Evolutionary conservation across 2,113 vertebrate species (phyloP), one percentile per base, ranked within the genome.

Genomic region (Falco punctatus): DNA sequence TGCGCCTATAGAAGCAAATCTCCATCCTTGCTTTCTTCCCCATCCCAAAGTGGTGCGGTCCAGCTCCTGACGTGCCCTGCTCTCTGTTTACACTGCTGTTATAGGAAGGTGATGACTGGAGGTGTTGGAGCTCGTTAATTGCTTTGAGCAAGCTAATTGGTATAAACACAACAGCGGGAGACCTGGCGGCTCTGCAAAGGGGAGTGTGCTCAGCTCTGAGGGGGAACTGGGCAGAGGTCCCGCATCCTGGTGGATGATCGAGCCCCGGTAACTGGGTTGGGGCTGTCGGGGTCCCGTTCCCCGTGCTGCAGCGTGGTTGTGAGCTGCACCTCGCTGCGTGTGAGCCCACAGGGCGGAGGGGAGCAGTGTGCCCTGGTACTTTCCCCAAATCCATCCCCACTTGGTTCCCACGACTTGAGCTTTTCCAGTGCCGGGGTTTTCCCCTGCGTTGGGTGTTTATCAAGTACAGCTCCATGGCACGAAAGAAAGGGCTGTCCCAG

Each of bases 241-340:
- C 0, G 0, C 0, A 0, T 16, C 42, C 27, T 5, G 2, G 35
- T 0, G 55, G 40, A 0, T 4, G 21, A 14, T 57, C 2, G 14
- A 1, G 33, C 15, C 40, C 28, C 2, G 8, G 6, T 1, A 1
- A 15, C 26, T 1, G 46, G 40, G 24, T 49, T 18, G 0, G n/a
- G 14, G 38, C 9, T 27, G 54, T n/a, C 0, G 7, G 64, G 51
- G 44, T 15, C 54, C 2, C 2, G 0, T 2, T 19, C 9, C 38
- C n/a, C n/a, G 59, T 3, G 0, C 42, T 6, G 6, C 30, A 21
- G 46, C 0, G 4, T n/a, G 59, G 72, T 0, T 0, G 1, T 16
- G 64, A 54, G 64, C 55, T 21, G 14, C 1, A 8, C 28, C 77
- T 35, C 4, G 1, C 49, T 15, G 27, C 0, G 2, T 6, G 51